A percentile compares a stretch with the other conserved stretches of the same genome.
Evolutionary conservation across 2,797 vertebrate species (phyloP).

Genomic region (Macroramphosus scolopax): DNA sequence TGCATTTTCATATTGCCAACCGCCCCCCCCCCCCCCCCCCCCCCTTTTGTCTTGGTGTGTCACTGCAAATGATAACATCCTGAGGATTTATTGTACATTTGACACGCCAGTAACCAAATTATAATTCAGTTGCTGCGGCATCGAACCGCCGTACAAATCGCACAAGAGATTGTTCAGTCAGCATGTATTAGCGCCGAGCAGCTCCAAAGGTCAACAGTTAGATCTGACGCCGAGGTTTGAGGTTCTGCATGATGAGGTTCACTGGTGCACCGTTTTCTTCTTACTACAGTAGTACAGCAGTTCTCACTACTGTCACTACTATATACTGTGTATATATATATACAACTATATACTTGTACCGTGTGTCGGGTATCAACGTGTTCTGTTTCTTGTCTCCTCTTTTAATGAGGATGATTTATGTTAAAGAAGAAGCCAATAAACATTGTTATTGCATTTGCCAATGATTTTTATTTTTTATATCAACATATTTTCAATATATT

Average conservation of each 20-base stretch:
- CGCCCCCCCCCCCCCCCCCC: constrained; percentile 1
- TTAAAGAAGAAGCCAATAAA: too few relatives aligned
- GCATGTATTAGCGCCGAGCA: constrained; percentile 33
- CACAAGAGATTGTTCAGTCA: constrained; percentile 43
- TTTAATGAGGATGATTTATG: too few relatives aligned
- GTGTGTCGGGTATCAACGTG: too few relatives aligned
- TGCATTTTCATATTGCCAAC: constrained; percentile 69
- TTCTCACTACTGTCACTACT: constrained; percentile 16
- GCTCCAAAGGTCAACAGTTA: constrained; percentile 62
- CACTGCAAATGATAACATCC: constrained; percentile 77
- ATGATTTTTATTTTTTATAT: not conserved
- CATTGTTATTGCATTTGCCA: too few relatives aligned
- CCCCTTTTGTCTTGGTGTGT: constrained; percentile 50
- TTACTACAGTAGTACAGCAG: not conserved
- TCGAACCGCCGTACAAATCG: constrained; percentile 44
- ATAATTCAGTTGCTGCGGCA: constrained; percentile 67
- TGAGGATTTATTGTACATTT: constrained; percentile 78
- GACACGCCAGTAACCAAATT: constrained; percentile 77
- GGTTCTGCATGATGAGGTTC: constrained; percentile 35
- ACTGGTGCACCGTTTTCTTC: not conserved
- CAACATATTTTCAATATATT: not conserved
- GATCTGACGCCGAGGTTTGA: constrained; percentile 44
- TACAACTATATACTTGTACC: too few relatives aligned
- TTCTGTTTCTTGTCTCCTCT: not conserved
- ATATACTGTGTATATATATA: not conserved